Evolutionary conservation across 2,113 vertebrate genomes (phyloP).

Genomic region (Cyanistes caeruleus): DNA sequence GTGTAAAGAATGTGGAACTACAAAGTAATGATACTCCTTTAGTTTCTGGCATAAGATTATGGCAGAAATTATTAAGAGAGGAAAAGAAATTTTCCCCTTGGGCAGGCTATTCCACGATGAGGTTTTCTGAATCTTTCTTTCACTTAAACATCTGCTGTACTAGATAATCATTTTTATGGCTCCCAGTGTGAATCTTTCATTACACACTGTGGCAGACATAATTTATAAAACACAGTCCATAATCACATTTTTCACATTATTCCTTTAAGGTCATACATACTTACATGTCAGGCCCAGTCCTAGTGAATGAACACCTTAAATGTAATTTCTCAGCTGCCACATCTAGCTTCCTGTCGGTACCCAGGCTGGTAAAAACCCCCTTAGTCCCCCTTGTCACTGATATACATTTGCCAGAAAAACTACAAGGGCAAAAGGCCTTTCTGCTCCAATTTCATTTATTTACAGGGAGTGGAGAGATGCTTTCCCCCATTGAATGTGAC

Average conservation of each 20-base stretch:
- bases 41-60: not conserved
- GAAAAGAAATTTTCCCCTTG: not conserved
- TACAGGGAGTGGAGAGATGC: not conserved
- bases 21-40: not conserved
- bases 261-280: not conserved
- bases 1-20: not conserved
- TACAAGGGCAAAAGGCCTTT: not conserved
- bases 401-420: not conserved
- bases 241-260: not conserved
- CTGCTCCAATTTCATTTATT: not conserved
- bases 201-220: not conserved
- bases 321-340: not conserved
- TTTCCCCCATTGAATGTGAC: not conserved
- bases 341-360: not conserved
- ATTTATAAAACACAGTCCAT: not conserved
- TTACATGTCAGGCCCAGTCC: not conserved
- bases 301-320: not conserved
- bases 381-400: accelerated
- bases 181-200: not conserved
- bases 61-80: not conserved
- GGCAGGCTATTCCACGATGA: not conserved
- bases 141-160: not conserved
- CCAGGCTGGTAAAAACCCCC: not conserved
- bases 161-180: not conserved
- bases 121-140: not conserved